Base-by-base conservation (phyloP, 35 echinoderm and acorn worm genomes). In the Heliocidaris tuberculata region DNA sequence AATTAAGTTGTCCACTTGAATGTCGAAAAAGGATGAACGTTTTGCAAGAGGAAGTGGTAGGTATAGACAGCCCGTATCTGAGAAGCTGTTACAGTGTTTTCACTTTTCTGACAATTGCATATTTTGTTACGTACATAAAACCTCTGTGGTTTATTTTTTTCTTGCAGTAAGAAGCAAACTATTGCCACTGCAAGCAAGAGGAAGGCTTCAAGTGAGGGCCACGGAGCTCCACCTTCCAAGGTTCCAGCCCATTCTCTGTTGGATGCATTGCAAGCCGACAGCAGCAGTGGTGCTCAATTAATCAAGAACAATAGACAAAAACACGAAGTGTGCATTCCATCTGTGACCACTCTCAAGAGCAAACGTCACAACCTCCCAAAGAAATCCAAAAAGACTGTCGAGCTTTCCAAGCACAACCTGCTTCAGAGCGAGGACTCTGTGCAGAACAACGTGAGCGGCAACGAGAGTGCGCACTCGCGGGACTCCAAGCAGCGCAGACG, bases 321-420 rank as follows among this genome's bases (percentile, higher is more conserved):
- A 30, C 91, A 93, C 91, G 91, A 93, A 24, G 31, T 48, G 31
- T 52, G 91, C 91, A 93, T 93, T 93, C 91, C 91, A 89, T 42
- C 35, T n/a, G 91, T 93, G 12, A 93, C 91, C 31, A 93, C 91
- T 13, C 50, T 93, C n/a, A 93, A 93, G 29, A 93, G 50, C 91
- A 93, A 49, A 11, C 47, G 91, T 13, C 91, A 93, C 50, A 52
- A 31, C 91, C 48, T 31, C 48, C 30, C 19, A 13, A 93, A 93
- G 91, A 93, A 59, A 93, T 31, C 47, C 91, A 93, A 93, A 93
- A 93, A 93, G 48, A 32, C 47, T 47, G 47, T 59, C 13, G 91
- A 93, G 91, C 91, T 93, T 59, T 93, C 91, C 16, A 93, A 93
- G 91, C 47, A 30, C 31, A 93, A 93, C 50, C 50, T 93, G 48